Base-by-base conservation (phyloP, 1,140 invertebrate genomes). In the Anoplophora glabripennis region DNA sequence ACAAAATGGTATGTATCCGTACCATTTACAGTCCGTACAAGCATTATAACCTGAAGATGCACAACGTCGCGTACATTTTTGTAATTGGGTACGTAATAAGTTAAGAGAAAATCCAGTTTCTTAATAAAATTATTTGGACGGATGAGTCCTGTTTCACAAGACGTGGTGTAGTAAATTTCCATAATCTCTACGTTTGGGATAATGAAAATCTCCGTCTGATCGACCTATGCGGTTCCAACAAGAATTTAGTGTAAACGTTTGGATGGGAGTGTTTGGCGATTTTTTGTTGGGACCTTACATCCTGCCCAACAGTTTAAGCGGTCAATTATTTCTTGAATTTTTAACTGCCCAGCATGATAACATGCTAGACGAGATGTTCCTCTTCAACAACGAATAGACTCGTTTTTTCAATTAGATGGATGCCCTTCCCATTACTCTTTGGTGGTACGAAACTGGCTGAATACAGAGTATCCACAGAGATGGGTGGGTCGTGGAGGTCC, bases 401-500 rank as follows among this genome's bases (percentile, higher is more conserved):
- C 15, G 4, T 54, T 38, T 38, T 54, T 46, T 46, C 18, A 52
- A 10, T 21, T 52, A 28, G 12, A 52, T 21, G 34, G 21, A 8
- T 36, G 49, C 21, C 38, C 15, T 54, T 11, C 52, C 14, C 38
- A 42, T 44, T 33, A 38, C n/a, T 33, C 21, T 54, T 21, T 11
- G 44, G 11, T 44, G 15, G 52, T 54, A 18, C 41, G 21, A 42
- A 44, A 44, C 1, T 42, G 35, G 14, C 21, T 54, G 44, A 28
- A 54, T 12, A 42, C 7, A 11, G 17, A 38, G 34, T 54, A 54
- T 54, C 18, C 40, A 34, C 38, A 44, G 8, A 21, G 17, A 11
- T 78, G 74, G 73, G 76, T 78, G 53, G 76, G 75, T 44, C 59
- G 73, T 53, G 54, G 57, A 51, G 73, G 75, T 14, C 59, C 72